Percentiles rank a stretch among this genome's conserved stretches.
Evolutionary conservation across 2,113 vertebrate species (phyloP).

Genomic region (Ardeotis arabs): DNA sequence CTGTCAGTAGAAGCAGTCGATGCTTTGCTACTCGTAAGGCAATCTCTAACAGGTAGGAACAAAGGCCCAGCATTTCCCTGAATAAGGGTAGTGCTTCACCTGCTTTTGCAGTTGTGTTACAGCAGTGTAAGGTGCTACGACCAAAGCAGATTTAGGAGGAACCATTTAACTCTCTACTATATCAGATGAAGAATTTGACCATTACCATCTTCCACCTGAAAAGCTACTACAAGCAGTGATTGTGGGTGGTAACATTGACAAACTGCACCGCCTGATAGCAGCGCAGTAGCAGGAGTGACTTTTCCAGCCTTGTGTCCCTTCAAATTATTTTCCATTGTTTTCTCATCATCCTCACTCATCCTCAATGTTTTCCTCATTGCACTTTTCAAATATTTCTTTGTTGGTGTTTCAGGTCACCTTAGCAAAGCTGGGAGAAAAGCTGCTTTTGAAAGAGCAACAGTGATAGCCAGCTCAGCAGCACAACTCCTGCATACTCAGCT

Average conservation of each 20-base stretch:
- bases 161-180: neutral
- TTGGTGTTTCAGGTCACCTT: neutral
- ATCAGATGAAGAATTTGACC: neutral
- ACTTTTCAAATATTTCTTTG: neutral
- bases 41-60: fast-evolving
- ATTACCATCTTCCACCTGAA: neutral
- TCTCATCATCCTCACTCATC: neutral
- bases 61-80: neutral
- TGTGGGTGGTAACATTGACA: fast-evolving
- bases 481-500: neutral
- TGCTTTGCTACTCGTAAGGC: neutral
- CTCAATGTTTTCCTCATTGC: neutral
- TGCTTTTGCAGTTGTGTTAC: neutral
- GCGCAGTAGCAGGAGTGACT: neutral
- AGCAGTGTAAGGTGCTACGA: fast-evolving
- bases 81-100: neutral
- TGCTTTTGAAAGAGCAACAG: neutral
- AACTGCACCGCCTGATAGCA: neutral
- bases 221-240: neutral
- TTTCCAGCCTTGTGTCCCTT: neutral
- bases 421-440: neutral
- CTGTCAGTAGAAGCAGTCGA: neutral
- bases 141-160: neutral
- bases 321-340: neutral
- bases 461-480: neutral